A percentile compares a stretch with the other conserved stretches of the same genome.
Evolutionary conservation across 1,140 invertebrate species (phyloP).

Genomic region (Meteorus sp.): DNA sequence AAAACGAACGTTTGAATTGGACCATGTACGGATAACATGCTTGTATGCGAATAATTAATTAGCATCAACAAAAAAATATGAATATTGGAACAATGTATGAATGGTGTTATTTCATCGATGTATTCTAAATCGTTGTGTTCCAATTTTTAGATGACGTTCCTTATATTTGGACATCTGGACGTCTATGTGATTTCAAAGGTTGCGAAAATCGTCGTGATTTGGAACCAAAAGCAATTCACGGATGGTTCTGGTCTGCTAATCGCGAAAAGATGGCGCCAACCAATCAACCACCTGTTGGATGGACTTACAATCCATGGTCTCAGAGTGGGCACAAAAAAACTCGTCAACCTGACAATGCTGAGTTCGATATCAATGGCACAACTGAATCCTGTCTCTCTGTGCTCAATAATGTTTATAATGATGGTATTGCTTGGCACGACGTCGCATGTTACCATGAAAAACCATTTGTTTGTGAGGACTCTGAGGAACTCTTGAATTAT

Average conservation of each 20-base stretch:
- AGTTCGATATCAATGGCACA: constrained; percentile 88
- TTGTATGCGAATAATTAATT: too few species aligned
- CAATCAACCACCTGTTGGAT: constrained; percentile 69
- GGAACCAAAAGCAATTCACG: constrained; percentile 80
- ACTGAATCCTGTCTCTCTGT: constrained; percentile 83
- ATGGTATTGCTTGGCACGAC: constrained; percentile 90
- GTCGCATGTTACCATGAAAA: constrained; percentile 92
- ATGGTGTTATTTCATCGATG: too few species aligned
- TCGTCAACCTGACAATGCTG: constrained; percentile 87
- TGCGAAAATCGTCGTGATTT: constrained; percentile 83
- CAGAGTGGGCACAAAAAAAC: constrained; percentile 86
- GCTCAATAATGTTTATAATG: constrained; percentile 88
- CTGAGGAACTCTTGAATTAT: constrained; percentile 82
- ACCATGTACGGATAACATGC: too few species aligned
- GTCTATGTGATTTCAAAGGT: constrained; percentile 90
- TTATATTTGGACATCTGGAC: constrained; percentile 89
- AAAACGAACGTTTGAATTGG: too few species aligned
- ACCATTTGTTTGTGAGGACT: constrained; percentile 86
- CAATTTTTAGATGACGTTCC: constrained; percentile 76
- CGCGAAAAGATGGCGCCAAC: constrained; percentile 86
- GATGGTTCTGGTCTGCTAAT: constrained; percentile 93
- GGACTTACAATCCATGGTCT: constrained; percentile 84
- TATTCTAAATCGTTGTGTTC: too few species aligned
- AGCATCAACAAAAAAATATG: too few species aligned
- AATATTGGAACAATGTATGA: too few species aligned